These are phyloP conservation scores for Eulemur macaco DNA, from an alignment of 2,113 vertebrate species.

Conservation along the genomic window DNA sequence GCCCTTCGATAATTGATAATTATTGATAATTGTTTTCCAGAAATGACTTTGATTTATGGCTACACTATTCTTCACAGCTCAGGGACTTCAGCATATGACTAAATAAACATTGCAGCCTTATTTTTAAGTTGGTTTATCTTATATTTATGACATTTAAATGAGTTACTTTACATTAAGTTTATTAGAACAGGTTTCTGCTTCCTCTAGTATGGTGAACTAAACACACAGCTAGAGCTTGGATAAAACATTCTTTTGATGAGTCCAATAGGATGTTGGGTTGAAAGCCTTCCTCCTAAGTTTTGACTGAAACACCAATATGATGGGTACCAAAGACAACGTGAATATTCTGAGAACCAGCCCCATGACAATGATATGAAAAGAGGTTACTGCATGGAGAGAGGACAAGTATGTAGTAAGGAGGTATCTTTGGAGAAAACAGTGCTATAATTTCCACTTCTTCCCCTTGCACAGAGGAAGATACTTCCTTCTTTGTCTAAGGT, in stretches of 20 bases:
- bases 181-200: not conserved
- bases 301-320: not conserved
- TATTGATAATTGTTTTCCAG: constrained; percentile 18
- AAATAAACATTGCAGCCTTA: not conserved
- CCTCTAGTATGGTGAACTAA: not conserved
- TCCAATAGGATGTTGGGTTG: not conserved
- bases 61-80: not conserved
- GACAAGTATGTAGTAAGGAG: not conserved
- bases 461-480: not conserved
- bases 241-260: not conserved
- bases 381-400: not conserved
- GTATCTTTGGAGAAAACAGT: not conserved
- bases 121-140: constrained; percentile 21
- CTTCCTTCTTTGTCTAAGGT: not conserved
- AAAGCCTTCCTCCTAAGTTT: not conserved
- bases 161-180: not conserved
- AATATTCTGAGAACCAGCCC: not conserved
- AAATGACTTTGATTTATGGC: constrained; percentile 45
- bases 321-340: not conserved
- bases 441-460: not conserved
- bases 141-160: not conserved
- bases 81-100: not conserved
- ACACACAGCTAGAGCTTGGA: not conserved
- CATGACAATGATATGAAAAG: not conserved
- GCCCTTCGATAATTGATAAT: not conserved